Percentiles rank a stretch among this genome's conserved stretches.
Evolutionary conservation across 2,888 invertebrate species (phyloP).

Genomic region (Diplazon laetatorius): DNA sequence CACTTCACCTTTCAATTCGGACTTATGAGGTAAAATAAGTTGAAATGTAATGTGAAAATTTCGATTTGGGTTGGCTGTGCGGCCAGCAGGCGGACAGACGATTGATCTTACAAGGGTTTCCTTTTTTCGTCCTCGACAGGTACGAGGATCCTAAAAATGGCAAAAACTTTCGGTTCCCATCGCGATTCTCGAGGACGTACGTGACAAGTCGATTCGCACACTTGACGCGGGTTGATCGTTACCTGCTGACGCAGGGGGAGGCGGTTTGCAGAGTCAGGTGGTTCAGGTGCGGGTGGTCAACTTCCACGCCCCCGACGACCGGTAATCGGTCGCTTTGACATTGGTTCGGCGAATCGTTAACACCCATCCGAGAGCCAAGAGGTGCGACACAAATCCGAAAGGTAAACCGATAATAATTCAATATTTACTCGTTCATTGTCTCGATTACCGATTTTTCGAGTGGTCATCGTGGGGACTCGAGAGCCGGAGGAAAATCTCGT

Average conservation of each 20-base stretch:
- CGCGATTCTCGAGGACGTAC: not conserved
- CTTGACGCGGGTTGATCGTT: conserved; percentile 17
- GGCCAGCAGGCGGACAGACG: too few species aligned
- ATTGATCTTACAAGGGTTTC: too few species aligned
- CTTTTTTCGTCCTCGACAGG: too few species aligned
- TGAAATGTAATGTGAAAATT: too few species aligned
- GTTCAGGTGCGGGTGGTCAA: not conserved
- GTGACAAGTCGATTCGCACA: conserved; percentile 32
- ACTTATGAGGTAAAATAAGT: too few species aligned
- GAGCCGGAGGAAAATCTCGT: not conserved
- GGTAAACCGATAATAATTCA: conserved; percentile 68
- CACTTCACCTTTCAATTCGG: too few species aligned
- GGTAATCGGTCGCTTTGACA: conserved; percentile 13
- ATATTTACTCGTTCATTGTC: conserved; percentile 61
- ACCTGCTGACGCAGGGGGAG: conserved; percentile 36
- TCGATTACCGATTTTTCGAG: conserved; percentile 56
- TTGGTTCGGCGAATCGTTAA: conserved; percentile 3
- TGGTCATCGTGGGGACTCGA: conserved; percentile 15
- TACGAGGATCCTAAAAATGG: too few species aligned
- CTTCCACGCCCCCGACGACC: conserved; percentile 25
- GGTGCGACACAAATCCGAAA: conserved; percentile 62
- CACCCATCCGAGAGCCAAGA: conserved; percentile 32
- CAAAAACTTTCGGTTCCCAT: not conserved
- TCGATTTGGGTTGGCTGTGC: too few species aligned
- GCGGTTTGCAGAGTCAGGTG: conserved; percentile 19